Base-by-base conservation (phyloP, 2,113 vertebrate species). In the Urocynchramus pylzowi region DNA sequence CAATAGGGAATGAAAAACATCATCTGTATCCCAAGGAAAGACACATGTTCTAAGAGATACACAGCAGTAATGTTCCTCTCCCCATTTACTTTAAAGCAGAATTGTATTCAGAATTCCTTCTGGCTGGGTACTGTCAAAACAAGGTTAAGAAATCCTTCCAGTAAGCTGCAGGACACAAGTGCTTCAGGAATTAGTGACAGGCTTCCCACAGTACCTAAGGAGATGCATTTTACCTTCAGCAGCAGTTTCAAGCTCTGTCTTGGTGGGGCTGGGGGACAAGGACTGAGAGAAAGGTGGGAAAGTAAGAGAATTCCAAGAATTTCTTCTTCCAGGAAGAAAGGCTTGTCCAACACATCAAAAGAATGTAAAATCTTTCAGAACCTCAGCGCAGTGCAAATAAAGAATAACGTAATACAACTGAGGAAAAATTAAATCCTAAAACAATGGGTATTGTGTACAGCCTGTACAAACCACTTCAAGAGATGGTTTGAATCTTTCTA, bases 41-140 rank as follows among this genome's bases (percentile, higher is more conserved):
- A 71, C 6, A 13, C 5, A 13, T 2, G 26, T 37, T 68, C 59
- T n/a, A 64, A 56, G 57, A 63, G 47, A 39, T n/a, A 52, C 12
- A 16, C 1, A 11, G 24, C 8, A 64, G 15, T n/a, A n/a, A 74
- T 0, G 0, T 37, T 74, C 33, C 83, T 69, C 24, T 52, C n/a
- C 22, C 28, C n/a, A 45, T 39, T 30, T 2, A 5, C 23, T 73
- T 74, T 39, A 21, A 59, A 82, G 23, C 0, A 0, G 28, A 73
- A 65, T 35, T 65, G 37, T 45, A n/a, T 37, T 50, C 41, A 33
- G 52, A 54, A 33, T 26, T 41, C 26, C 37, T 71, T 71, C 67
- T n/a, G n/a, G 28, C 41, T 49, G 18, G 30, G 26, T 28, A 52
- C 31, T 20, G 37, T 49, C 59, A 84, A 47, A 67, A 45, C 23